phyloP scores from a whole-genome alignment of 1,140 invertebrate species.

The Pseudobourletiella spinata region DNA sequence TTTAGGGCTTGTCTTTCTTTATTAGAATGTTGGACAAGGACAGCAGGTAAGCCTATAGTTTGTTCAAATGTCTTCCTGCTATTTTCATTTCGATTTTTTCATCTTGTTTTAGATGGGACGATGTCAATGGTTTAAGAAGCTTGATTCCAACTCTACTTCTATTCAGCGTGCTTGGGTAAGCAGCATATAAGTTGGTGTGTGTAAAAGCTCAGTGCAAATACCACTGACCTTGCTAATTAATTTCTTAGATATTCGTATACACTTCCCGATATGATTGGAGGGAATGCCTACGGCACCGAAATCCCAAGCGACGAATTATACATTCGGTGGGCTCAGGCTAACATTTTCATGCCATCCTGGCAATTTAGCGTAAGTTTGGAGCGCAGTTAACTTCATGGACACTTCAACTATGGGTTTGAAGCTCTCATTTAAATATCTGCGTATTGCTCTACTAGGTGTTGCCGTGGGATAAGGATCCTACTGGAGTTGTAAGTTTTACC shows the following conservation, averaged over 20 bases:
- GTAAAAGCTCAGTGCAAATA: conserved; percentile 63
- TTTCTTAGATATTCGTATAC: conserved; percentile 51
- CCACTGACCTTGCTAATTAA: conserved; percentile 46
- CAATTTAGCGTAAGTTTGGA: conserved; percentile 84
- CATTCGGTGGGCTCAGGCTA: conserved; percentile 80
- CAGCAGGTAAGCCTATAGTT: conserved; percentile 40
- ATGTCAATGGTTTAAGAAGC: conserved; percentile 63
- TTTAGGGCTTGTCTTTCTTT: conserved; percentile 51
- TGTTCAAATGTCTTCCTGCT: not conserved
- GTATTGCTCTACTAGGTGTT: not conserved
- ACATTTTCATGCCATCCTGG: conserved; percentile 72
- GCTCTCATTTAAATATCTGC: not conserved
- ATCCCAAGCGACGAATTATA: conserved; percentile 64
- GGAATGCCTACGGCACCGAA: conserved; percentile 58
- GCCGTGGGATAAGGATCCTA: not conserved
- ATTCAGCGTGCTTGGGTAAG: conserved; percentile 54
- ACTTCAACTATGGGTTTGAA: not conserved
- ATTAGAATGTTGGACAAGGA: conserved; percentile 80
- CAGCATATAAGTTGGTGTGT: conserved; percentile 52
- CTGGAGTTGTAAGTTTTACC: not conserved
- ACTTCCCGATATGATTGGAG: conserved; percentile 85
- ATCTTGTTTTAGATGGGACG: conserved; percentile 59
- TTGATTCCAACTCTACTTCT: conserved; percentile 53
- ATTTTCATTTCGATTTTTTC: conserved; percentile 39
- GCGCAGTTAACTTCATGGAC: not conserved